These are phyloP conservation scores for Nowickia ferox DNA, from an alignment of 2,888 invertebrate genomes.

Conservation along the genomic window DNA sequence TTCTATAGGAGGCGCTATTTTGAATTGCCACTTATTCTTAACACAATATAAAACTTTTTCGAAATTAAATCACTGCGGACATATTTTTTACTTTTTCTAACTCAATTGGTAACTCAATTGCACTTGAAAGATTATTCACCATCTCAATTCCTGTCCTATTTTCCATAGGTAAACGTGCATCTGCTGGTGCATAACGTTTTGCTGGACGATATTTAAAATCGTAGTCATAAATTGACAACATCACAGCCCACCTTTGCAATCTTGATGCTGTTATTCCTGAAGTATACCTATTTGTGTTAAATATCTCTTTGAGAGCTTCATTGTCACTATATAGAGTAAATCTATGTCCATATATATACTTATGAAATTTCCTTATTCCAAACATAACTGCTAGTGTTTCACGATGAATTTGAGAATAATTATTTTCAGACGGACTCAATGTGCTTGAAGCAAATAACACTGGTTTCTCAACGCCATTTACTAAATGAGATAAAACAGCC, in stretches of 20 bases:
- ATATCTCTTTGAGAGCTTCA: slow-evolving; percentile 24
- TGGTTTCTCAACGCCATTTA: too few species aligned
- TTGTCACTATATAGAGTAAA: slow-evolving; percentile 19
- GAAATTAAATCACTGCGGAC: not conserved
- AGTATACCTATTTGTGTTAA: slow-evolving; percentile 48
- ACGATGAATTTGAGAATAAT: slow-evolving; percentile 15
- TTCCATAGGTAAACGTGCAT: slow-evolving; percentile 61
- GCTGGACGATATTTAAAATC: slow-evolving; percentile 62
- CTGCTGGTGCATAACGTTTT: slow-evolving; percentile 58
- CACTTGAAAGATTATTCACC: slow-evolving; percentile 9
- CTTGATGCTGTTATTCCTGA: slow-evolving; percentile 27
- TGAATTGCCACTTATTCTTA: slow-evolving; percentile 8
- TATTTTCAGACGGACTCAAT: slow-evolving; percentile 22
- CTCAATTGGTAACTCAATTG: not conserved
- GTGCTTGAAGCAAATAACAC: too few species aligned
- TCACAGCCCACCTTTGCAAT: slow-evolving; percentile 33
- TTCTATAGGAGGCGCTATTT: not conserved
- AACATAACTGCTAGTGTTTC: slow-evolving; percentile 22
- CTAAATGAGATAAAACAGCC: too few species aligned
- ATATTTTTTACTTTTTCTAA: slow-evolving; percentile 2
- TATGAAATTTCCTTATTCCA: slow-evolving; percentile 31
- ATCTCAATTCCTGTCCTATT: slow-evolving; percentile 53
- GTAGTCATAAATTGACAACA: slow-evolving; percentile 53
- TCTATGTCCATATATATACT: slow-evolving; percentile 20
- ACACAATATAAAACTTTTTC: not conserved